phyloP scores from a whole-genome alignment of 2,113 vertebrate species.

The Brachionichthys hirsutus region DNA sequence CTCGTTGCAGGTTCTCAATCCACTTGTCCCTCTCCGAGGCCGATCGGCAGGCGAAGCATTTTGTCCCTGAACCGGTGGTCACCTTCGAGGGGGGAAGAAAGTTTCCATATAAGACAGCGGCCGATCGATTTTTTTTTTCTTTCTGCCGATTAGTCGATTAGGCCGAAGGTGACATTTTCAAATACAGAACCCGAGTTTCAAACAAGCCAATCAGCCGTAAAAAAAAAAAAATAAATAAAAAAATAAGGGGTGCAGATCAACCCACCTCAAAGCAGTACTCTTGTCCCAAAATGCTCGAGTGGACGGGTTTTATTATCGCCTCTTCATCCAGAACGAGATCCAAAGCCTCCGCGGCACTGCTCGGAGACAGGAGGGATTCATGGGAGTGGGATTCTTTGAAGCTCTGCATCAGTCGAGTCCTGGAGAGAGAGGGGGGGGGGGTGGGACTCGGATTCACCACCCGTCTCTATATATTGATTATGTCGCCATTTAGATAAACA shows the following conservation, averaged over 20 bases:
- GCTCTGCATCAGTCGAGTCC: constrained; percentile 93
- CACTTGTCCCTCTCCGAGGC: constrained; percentile 94
- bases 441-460: constrained; percentile 10
- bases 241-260: background rate
- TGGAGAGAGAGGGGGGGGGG: constrained; percentile 54
- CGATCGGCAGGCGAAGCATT: constrained; percentile 94
- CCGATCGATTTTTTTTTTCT: too few species aligned
- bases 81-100: constrained; percentile 76
- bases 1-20: constrained; percentile 94
- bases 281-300: constrained; percentile 95
- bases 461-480: background rate
- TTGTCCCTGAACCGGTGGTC: constrained; percentile 90
- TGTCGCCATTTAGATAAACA: constrained; percentile 1
- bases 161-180: too few species aligned
- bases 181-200: too few species aligned
- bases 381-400: constrained; percentile 97
- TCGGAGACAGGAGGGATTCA: constrained; percentile 92
- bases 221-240: background rate
- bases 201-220: background rate
- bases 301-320: constrained; percentile 92
- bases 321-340: constrained; percentile 95
- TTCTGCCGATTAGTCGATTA: too few species aligned
- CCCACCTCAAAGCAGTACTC: constrained; percentile 96
- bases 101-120: too few species aligned
- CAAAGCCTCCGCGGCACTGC: constrained; percentile 91